Evolutionary conservation across 2,113 vertebrate species (phyloP).

Genomic region (Pseudorhombus dupliciocellatus): DNA sequence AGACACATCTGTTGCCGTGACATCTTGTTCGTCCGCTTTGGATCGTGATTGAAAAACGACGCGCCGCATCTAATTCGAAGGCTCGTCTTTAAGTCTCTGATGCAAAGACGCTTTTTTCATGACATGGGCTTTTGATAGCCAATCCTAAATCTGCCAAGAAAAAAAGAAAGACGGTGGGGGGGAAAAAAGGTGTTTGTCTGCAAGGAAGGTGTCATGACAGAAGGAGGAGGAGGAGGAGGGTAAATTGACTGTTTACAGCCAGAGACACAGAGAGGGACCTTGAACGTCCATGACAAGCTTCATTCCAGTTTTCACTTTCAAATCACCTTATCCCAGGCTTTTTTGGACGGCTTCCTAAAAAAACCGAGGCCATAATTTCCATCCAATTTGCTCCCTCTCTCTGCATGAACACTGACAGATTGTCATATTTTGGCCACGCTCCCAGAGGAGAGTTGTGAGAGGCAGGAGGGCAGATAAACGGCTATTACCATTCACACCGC

Average conservation of each 20-base stretch:
- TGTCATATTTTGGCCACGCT: conserved; percentile 81
- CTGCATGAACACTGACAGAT: conserved; percentile 76
- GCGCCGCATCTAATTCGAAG: conserved; percentile 29
- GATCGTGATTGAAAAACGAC: conserved; percentile 17
- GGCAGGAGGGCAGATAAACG: conserved; percentile 76
- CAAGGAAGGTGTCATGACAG: conserved; percentile 46
- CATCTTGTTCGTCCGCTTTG: background rate
- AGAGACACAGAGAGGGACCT: conserved; percentile 65
- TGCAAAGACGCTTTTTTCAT: conserved; percentile 36
- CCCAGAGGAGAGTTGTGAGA: conserved; percentile 75
- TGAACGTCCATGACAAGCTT: conserved; percentile 68
- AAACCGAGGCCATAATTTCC: conserved; percentile 77
- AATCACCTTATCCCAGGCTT: conserved; percentile 70
- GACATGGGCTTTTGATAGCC: conserved; percentile 18
- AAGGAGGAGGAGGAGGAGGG: conserved; percentile 40
- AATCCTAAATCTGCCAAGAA: conserved; percentile 45
- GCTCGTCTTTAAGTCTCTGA: conserved; percentile 29
- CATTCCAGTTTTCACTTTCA: conserved; percentile 72
- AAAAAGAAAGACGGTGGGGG: conserved; percentile 36
- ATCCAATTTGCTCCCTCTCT: conserved; percentile 75
- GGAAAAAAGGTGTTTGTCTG: conserved; percentile 51
- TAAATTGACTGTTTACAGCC: conserved; percentile 66
- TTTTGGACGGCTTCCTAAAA: conserved; percentile 73
- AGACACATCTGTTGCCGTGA: conserved; percentile 5
- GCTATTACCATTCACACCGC: conserved; percentile 75